Conservation (phyloP, 2,113 vertebrate genomes). For the Cisticola juncidis region DNA sequence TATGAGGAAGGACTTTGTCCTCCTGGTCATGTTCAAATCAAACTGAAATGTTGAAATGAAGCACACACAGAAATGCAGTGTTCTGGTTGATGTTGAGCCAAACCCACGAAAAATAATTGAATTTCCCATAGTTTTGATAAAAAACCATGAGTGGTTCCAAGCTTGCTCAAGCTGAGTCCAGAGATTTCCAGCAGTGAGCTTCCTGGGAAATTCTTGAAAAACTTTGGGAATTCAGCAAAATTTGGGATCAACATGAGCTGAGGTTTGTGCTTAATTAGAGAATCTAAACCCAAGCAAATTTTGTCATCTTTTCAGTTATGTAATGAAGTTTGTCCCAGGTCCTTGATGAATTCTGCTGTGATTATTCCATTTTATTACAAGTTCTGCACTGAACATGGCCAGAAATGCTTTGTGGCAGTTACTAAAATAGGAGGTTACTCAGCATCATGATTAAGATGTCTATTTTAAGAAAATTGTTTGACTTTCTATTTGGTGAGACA, state of each 20-base stretch:
- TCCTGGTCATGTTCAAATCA: background rate
- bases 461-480: background rate
- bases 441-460: background rate
- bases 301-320: background rate
- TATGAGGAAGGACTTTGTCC: background rate
- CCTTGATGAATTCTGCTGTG: background rate
- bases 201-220: background rate
- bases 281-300: background rate
- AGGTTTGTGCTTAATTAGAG: background rate
- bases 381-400: background rate
- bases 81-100: background rate
- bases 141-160: background rate
- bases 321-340: background rate
- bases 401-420: background rate
- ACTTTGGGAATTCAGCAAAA: background rate
- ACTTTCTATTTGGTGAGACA: background rate
- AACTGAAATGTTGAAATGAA: background rate
- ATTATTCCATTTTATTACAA: background rate
- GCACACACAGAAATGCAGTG: background rate
- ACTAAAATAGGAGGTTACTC: background rate
- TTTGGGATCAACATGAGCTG: background rate
- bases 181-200: background rate
- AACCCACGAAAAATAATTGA: slow-evolving; percentile 24
- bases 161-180: background rate
- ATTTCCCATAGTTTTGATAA: slow-evolving; percentile 27